Conservation (phyloP, 2,888 invertebrate species). For the Pachymerium ferrugineum region DNA sequence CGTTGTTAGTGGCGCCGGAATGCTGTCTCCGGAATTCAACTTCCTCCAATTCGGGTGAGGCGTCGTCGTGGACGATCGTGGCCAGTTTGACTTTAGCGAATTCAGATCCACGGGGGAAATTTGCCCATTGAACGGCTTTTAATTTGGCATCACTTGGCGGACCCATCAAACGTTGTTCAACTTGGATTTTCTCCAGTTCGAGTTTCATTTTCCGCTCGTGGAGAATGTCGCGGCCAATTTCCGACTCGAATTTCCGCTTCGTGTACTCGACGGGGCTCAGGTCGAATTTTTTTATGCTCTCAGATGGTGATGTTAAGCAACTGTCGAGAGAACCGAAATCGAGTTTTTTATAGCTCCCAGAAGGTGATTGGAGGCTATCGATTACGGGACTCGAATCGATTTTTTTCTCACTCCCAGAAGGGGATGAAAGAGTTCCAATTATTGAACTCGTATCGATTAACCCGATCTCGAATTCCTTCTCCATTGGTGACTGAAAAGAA, state of each 20-base stretch:
- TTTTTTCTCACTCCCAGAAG: too few relatives aligned
- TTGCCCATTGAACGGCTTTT: neutral
- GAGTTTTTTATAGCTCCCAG: too few relatives aligned
- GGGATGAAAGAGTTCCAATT: too few relatives aligned
- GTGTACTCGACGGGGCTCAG: neutral
- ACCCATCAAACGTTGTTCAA: slow-evolving; percentile 36
- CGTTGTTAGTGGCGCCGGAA: neutral
- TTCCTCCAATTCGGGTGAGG: neutral
- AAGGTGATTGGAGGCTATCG: too few relatives aligned
- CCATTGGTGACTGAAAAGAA: too few relatives aligned
- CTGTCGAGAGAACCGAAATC: too few relatives aligned
- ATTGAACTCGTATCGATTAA: too few relatives aligned
- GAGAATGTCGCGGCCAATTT: slow-evolving; percentile 51
- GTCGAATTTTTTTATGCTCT: too few relatives aligned
- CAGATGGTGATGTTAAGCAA: too few relatives aligned
- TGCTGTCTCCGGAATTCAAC: neutral
- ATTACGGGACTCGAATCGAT: too few relatives aligned
- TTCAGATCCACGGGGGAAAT: neutral
- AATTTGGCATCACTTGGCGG: neutral
- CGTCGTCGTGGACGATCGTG: neutral
- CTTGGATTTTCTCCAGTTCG: slow-evolving; percentile 45
- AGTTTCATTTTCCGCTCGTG: slow-evolving; percentile 50
- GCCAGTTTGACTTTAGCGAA: neutral
- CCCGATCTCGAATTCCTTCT: too few relatives aligned
- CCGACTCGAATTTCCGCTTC: slow-evolving; percentile 50